Conservation (phyloP, 2,888 invertebrate genomes). For the Coleophora flavipennella region DNA sequence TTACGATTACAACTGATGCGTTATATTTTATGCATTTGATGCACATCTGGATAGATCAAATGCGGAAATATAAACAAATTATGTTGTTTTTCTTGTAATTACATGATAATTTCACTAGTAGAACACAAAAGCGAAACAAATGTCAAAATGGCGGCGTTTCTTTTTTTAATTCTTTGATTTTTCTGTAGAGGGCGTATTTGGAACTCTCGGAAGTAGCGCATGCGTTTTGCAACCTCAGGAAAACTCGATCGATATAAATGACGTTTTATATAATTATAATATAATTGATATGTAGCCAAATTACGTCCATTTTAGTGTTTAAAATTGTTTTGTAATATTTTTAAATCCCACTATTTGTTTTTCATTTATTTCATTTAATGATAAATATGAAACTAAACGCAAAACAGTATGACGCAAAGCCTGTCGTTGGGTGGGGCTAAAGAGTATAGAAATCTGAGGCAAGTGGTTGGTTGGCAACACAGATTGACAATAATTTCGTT, state of each 20-base stretch:
- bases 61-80: conserved; percentile 31
- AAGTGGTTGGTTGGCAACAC: too few species aligned
- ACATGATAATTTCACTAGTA: conserved; percentile 43
- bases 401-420: too few species aligned
- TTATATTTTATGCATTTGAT: conserved; percentile 23
- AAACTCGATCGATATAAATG: conserved; percentile 32
- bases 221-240: conserved; percentile 47
- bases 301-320: too few species aligned
- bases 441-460: too few species aligned
- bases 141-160: conserved; percentile 72
- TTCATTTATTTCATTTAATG: too few species aligned
- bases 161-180: conserved; percentile 26
- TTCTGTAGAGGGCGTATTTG: conserved; percentile 50
- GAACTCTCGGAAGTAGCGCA: conserved; percentile 42
- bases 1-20: conserved; percentile 30
- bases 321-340: too few species aligned
- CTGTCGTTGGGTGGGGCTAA: too few species aligned
- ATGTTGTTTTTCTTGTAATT: conserved; percentile 33
- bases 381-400: too few species aligned
- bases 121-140: conserved; percentile 72
- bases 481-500: too few species aligned
- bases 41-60: conserved; percentile 22
- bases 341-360: too few species aligned
- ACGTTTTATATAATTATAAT: too few species aligned
- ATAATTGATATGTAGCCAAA: too few species aligned